Evolutionary conservation across 1,140 invertebrate genomes (phyloP).

Genomic region (Ectropis grisescens): DNA sequence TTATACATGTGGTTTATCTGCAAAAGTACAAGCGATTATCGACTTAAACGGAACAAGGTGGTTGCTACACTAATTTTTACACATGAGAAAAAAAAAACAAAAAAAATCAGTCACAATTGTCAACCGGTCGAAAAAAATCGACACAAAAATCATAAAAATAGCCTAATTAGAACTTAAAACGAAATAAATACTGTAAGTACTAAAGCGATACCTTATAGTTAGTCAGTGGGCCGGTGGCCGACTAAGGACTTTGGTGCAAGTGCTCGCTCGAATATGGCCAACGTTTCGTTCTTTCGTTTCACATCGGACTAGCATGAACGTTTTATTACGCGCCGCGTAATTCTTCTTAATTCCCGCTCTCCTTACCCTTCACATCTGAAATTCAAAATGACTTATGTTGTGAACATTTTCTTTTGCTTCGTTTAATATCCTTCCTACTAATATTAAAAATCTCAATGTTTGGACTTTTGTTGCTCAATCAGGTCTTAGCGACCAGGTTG

Average conservation of each 20-base stretch:
- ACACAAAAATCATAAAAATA: slow-evolving; percentile 27
- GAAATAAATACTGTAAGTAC: slow-evolving; percentile 69
- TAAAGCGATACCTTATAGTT: slow-evolving; percentile 13
- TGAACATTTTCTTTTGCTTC: too few relatives aligned
- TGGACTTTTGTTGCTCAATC: too few relatives aligned
- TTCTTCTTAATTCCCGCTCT: slow-evolving; percentile 5
- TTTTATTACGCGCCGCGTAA: slow-evolving; percentile 36
- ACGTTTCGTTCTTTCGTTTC: slow-evolving; percentile 50
- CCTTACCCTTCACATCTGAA: slow-evolving; percentile 12
- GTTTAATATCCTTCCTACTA: too few relatives aligned
- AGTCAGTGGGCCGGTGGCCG: slow-evolving; percentile 16
- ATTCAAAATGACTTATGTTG: too few relatives aligned
- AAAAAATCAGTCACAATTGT: slow-evolving; percentile 34
- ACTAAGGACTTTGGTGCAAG: slow-evolving; percentile 52
- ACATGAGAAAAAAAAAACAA: slow-evolving; percentile 12
- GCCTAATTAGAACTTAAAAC: slow-evolving; percentile 38
- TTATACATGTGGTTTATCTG: too few relatives aligned
- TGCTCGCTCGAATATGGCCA: slow-evolving; percentile 44
- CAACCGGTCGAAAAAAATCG: slow-evolving; percentile 21
- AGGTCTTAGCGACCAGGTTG: too few relatives aligned
- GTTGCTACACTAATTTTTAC: too few relatives aligned
- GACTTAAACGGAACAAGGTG: too few relatives aligned
- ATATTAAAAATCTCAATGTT: too few relatives aligned
- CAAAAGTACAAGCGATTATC: too few relatives aligned
- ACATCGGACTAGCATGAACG: slow-evolving; percentile 64